These are phyloP conservation scores for Rhopalosiphum maidis DNA, from an alignment of 1,140 invertebrate species.

Conservation along the genomic window DNA sequence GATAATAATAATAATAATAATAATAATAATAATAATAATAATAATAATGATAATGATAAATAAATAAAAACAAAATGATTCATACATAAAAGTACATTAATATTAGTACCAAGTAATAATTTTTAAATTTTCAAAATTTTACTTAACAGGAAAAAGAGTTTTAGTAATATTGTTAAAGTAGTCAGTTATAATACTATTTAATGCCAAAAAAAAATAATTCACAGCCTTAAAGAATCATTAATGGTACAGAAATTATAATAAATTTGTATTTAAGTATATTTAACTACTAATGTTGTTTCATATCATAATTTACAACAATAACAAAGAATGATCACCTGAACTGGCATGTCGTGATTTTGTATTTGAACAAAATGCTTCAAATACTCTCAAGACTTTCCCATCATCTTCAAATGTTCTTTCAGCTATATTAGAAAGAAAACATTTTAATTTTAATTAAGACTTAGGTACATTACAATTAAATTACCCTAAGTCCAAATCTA, in stretches of 20 bases:
- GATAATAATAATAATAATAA: neutral
- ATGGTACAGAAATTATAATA: neutral
- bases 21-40: too few relatives aligned
- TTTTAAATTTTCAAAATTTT: neutral
- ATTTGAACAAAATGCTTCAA: conserved; percentile 53
- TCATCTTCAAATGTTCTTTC: conserved; percentile 54
- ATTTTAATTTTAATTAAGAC: neutral
- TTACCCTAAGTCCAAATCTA: neutral
- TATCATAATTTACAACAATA: neutral
- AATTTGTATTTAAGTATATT: neutral
- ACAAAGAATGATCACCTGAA: conserved; percentile 22
- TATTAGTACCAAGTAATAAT: neutral
- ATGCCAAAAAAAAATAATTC: neutral
- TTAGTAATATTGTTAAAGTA: neutral
- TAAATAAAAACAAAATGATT: neutral
- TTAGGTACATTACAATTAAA: neutral
- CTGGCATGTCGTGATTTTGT: conserved; percentile 16
- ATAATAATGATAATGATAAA: too few relatives aligned
- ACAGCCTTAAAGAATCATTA: neutral
- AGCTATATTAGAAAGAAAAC: neutral
- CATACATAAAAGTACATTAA: neutral
- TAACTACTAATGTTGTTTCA: neutral
- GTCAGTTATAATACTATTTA: neutral
- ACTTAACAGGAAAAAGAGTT: neutral
- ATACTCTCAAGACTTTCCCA: conserved; percentile 40